Percentiles rank a stretch among this genome's conserved stretches.
Evolutionary conservation across 2,797 vertebrate genomes (phyloP).

Genomic region (Sebastes kiyomatsui): DNA sequence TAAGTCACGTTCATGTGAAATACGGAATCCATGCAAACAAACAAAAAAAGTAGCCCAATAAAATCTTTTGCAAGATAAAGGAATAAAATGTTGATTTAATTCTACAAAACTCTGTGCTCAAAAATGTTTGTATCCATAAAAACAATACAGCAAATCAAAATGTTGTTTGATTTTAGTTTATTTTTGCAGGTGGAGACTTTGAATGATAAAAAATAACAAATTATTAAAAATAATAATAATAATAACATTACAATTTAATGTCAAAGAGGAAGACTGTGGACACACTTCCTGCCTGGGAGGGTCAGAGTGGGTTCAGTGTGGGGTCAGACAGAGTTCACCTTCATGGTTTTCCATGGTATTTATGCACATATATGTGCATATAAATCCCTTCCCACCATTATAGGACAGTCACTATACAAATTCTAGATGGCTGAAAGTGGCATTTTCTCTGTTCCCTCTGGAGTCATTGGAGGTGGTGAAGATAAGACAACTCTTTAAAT

Average conservation of each 20-base stretch:
- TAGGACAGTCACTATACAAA: neutral
- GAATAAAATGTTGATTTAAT: neutral
- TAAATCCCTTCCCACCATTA: neutral
- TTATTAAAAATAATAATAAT: neutral
- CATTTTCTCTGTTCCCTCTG: neutral
- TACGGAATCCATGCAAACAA: neutral
- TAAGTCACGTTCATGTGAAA: neutral
- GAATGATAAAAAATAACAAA: neutral
- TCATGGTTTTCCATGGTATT: neutral
- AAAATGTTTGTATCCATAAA: neutral
- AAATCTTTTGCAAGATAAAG: neutral
- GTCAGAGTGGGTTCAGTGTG: neutral
- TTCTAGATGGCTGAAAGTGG: neutral
- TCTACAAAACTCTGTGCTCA: neutral
- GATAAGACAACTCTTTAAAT: neutral
- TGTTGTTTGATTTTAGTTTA: neutral
- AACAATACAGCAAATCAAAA: neutral
- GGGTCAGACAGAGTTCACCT: constrained; percentile 23
- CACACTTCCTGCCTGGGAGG: neutral
- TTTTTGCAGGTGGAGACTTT: neutral
- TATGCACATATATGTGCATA: neutral
- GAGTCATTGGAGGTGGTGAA: neutral
- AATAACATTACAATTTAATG: neutral
- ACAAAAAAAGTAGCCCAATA: neutral
- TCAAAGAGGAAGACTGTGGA: neutral